Base-by-base conservation (phyloP, 2,113 vertebrate species). In the Urocolius indicus region DNA sequence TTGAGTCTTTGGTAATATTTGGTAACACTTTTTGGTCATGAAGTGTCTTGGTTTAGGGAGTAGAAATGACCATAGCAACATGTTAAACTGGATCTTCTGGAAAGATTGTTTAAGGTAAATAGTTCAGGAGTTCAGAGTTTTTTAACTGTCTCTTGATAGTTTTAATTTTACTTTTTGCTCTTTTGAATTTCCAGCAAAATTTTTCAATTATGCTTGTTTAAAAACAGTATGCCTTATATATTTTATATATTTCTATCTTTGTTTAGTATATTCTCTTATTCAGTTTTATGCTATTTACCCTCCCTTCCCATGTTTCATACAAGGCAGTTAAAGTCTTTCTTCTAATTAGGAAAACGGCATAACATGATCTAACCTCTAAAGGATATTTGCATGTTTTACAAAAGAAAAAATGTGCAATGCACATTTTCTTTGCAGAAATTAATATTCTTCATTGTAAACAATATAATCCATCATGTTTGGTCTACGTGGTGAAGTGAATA, bases 381-480 rank as follows among this genome's bases (percentile, higher is more conserved):
- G 90, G 26, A 80, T 93, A 95, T 97, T 96, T 97, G 67, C 90
- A 94, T 93, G 79, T 96, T 97, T 97, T 97, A 95, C 86, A 95
- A 74, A 89, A 95, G 84, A 72, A 97, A 63, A 97, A 97, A 97
- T 84, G 54, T 86, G 74, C 61, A 79, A 78, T 59, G 77, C 63
- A 86, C 95, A 41, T 98, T 97, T 95, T 97, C 26, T 54, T 89
- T 88, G 63, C 67, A 96, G 95, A 97, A 78, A 95, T 94, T 96
- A 97, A 96, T 96, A 96, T 92, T 95, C 95, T 51, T n/a, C 51
- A 43, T 69, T 82, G 62, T 97, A 97, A 96, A 97, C 96, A 96
- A 95, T 95, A 90, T 59, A 84, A 89, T 95, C 89, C 87, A 90
- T 96, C 95, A 96, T 68, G 49, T 89, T 90, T 87, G 48, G 79